A percentile compares a stretch with the other conserved stretches of the same genome.
Conservation (phyloP, 2,113 vertebrate genomes). For the Bothrops jararaca region DNA sequence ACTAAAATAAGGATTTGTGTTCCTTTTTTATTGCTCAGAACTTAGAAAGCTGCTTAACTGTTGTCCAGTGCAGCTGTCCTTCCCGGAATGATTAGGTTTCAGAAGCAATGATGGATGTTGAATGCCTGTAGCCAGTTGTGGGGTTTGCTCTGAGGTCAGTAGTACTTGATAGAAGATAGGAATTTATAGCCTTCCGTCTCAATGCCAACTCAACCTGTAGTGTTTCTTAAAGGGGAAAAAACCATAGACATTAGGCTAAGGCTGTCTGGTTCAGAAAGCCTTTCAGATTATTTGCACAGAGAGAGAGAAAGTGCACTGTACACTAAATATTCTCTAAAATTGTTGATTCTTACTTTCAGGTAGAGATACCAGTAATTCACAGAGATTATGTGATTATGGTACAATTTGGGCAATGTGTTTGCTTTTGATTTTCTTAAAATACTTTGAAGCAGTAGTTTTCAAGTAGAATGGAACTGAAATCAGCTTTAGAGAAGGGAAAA, state of each 20-base stretch:
- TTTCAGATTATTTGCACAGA: conserved; percentile 3
- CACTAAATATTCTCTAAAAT: not conserved
- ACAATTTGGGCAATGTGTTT: not conserved
- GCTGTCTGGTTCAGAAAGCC: conserved; percentile 36
- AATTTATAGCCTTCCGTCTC: conserved; percentile 72
- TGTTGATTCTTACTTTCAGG: not conserved
- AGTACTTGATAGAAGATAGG: conserved; percentile 72
- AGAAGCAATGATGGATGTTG: conserved; percentile 83
- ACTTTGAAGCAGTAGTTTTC: not conserved
- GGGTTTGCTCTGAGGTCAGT: conserved; percentile 76
- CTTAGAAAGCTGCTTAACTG: conserved; percentile 74
- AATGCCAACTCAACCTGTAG: conserved; percentile 41
- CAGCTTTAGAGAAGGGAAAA: not conserved
- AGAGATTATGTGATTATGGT: not conserved
- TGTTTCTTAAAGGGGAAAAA: conserved; percentile 46
- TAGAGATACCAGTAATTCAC: not conserved
- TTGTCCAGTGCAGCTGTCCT: conserved; percentile 82
- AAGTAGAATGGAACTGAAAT: not conserved
- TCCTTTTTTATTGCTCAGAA: conserved; percentile 55
- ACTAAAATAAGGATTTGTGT: conserved; percentile 42
- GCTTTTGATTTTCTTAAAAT: conserved; percentile 18
- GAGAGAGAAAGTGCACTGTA: not conserved
- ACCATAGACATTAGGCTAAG: conserved; percentile 28
- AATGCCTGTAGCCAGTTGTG: conserved; percentile 88
- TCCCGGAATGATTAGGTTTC: conserved; percentile 86